Conservation (phyloP, 2,888 invertebrate species). For the Craniophora ligustri region DNA sequence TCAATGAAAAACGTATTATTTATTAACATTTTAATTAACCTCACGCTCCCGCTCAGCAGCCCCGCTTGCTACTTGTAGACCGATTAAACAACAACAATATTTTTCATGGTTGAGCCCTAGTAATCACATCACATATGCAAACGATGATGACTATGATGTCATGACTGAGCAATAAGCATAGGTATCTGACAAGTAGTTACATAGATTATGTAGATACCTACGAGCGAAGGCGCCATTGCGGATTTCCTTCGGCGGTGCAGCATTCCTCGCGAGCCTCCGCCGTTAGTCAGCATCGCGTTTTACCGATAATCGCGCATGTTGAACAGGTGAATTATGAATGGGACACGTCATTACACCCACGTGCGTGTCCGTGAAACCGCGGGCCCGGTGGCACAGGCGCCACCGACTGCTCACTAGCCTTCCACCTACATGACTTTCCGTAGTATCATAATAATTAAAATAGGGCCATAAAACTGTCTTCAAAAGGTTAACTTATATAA, state of each 20-base stretch:
- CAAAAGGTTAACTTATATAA: no score
- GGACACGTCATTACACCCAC: slow-evolving; percentile 72
- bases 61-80: no score
- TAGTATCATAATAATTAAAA: slow-evolving; percentile 4
- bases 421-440: slow-evolving; percentile 5
- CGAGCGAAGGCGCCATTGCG: slow-evolving; percentile 79
- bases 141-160: slow-evolving; percentile 81
- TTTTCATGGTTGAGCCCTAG: slow-evolving; percentile 56
- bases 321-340: slow-evolving; percentile 81
- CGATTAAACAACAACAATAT: no score
- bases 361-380: slow-evolving; percentile 47
- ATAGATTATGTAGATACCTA: slow-evolving; percentile 67
- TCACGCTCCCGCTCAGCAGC: no score
- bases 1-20: no score
- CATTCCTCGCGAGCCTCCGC: slow-evolving; percentile 78
- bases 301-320: slow-evolving; percentile 72
- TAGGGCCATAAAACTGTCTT: slow-evolving; percentile 1
- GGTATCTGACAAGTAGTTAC: slow-evolving; percentile 61
- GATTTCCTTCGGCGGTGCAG: slow-evolving; percentile 85
- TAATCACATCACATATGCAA: slow-evolving; percentile 72
- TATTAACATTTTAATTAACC: no score
- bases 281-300: slow-evolving; percentile 77
- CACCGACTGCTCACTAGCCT: slow-evolving; percentile 8
- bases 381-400: slow-evolving; percentile 53
- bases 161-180: slow-evolving; percentile 66